phyloP scores from a whole-genome alignment of 2,888 invertebrate species.

The Halictus ligatus region DNA sequence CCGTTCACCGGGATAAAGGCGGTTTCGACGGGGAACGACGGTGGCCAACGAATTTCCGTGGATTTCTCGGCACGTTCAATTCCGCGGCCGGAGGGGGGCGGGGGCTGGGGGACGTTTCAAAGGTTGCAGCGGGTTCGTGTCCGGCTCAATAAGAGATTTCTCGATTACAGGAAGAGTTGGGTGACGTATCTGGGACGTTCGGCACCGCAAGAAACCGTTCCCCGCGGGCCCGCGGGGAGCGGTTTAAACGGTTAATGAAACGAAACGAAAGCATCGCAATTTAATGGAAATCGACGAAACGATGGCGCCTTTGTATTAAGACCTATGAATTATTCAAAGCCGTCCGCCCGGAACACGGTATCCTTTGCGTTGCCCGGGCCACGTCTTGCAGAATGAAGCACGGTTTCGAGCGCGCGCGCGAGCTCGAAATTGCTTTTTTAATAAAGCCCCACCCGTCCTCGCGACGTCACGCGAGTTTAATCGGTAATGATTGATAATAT shows the following conservation, averaged over 20 bases:
- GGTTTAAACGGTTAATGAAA: conserved; percentile 57
- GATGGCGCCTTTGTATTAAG: conserved; percentile 58
- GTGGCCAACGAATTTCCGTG: neutral
- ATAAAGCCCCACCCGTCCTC: conserved; percentile 7
- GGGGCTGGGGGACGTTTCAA: neutral
- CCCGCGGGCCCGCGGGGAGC: neutral
- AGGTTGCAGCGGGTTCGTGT: conserved; percentile 4
- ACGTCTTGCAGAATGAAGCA: conserved; percentile 28
- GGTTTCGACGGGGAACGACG: neutral
- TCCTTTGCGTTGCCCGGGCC: conserved; percentile 45
- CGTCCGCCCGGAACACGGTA: conserved; percentile 15
- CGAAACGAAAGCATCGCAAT: conserved; percentile 57
- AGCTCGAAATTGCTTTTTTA: conserved; percentile 39
- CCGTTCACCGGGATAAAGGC: neutral
- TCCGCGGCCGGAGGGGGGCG: neutral
- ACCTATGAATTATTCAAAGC: conserved; percentile 65
- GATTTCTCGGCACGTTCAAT: conserved; percentile 28
- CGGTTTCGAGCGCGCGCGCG: neutral
- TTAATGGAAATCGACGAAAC: conserved; percentile 66
- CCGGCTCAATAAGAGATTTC: conserved; percentile 43
- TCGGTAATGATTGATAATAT: conserved; percentile 35
- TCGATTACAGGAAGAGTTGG: conserved; percentile 44
- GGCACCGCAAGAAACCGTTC: conserved; percentile 41
- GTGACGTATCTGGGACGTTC: conserved; percentile 44
- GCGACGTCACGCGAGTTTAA: neutral